Evolutionary conservation across 2,797 vertebrate genomes (phyloP), one percentile per base, ranked within the genome.

Genomic region (Menidia menidia): DNA sequence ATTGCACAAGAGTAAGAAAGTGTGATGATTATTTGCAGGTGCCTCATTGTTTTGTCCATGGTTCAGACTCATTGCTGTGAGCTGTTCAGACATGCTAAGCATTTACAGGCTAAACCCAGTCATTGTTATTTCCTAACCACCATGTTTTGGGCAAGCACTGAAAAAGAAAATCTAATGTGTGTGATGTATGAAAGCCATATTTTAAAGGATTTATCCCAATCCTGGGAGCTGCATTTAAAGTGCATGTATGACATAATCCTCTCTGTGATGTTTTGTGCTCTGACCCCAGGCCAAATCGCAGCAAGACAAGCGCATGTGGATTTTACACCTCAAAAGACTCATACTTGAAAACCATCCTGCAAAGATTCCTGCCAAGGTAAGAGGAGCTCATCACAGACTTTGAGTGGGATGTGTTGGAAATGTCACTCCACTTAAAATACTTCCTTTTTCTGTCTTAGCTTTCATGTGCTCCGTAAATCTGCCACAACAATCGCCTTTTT

Each of bases 321-420:
- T 99, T 88, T 92, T 98, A 77, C 97, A 99, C 86, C 93, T 99
- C 82, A 99, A 99, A 86, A 96, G 97, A 55, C 94, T 99, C 76
- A 99, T 99, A 90, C 95, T 99, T 75, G 98, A 99, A 95, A 99
- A 99, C 84, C 98, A 99, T 52, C 96, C 96, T 0, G 97, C 97
- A 58, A 99, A 98, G 94, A 98, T 99, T 85, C 98, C 98, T 25
- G 97, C 97, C 52, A 99, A 99, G 97, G 98, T 99, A 79, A 92
- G 83, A 63, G 15, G 68, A 66, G 11, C 44, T 60, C 4, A 0
- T 47, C 64, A 53, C 32, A 80, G 45, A 57, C 65, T 73, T 15
- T 57, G 53, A 63, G 54, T 64, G 50, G 61, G 62, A 86, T 60
- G 60, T 64, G 25, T 39, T 75, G 72, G 48, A 83, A 80, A 70